Evolutionary conservation across 2,113 vertebrate genomes (phyloP), one percentile per base, ranked within the genome.

Genomic region (Vimba vimba): DNA sequence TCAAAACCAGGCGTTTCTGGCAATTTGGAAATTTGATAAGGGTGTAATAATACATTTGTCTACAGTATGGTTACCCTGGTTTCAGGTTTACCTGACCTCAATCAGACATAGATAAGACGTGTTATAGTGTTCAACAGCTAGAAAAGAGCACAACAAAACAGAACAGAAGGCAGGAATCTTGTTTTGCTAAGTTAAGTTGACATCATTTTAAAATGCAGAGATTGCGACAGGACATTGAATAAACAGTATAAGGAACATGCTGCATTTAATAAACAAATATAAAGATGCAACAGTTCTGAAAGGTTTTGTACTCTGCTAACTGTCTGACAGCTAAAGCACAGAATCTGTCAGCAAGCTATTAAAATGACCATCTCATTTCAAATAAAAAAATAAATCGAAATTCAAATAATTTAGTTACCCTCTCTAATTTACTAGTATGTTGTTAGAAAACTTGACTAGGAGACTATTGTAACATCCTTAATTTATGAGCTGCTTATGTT

Each of bases 21-120:
- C 23, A 50, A 75, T n/a, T 27, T 25, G 13, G 43, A 25, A 47
- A 75, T 73, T 43, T 43, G 69, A 73, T 73, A 43, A n/a, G 69
- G 69, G 69, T 75, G 73, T n/a, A 74, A n/a, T 73, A 74, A n/a
- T 73, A 43, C 21, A 43, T 73, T 23, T 43, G 36, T 74, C 21
- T 74, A 74, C 6, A 45, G 23, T 74, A 74, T 7, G n/a, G 23
- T 74, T 74, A 45, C 23, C 23, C 71, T 23, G 71, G 71, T 74
- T 74, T 74, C 71, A 74, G 71, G 23, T 45, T 45, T 74, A 74
- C 39, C 21, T 25, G 71, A 74, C 39, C 71, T 74, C 6, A 11
- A 74, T 74, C 5, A 74, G 39, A 47, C 39, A 74, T 0, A 73
- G 39, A 73, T 45, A 74, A 74, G 21, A 74, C 1, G 8, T 57